Base-by-base conservation (phyloP, 2,888 invertebrate species). In the Latrodectus elegans region DNA sequence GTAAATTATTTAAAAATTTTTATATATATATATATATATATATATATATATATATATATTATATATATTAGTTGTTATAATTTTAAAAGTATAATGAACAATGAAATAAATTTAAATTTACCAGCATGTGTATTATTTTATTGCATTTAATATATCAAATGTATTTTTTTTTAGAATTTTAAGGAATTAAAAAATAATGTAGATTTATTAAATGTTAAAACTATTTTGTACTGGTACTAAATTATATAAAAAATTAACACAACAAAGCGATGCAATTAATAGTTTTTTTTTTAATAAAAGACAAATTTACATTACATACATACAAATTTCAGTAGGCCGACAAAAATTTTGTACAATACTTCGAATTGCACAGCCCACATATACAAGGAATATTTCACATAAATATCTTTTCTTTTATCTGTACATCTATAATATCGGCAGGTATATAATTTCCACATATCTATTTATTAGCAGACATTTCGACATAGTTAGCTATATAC, bases 221-320 rank as follows among this genome's bases (percentile, higher is more conserved):
- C 4, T 38, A 6, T 38, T 0, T 6, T 6, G 38, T 38, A 2
- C 3, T 38, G 38, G 1, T 38, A 6, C 1, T 6, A 1, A 78
- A 14, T 73, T 17, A 22, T 6, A n/a, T n/a, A n/a, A 65, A 64
- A 11, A 12, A 79, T 55, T 49, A 11, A 71, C 26, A 11, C 49
- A 22, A 64, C 26, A 51, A 14, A n/a, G 22, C 26, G 60, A 53
- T 55, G 75, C 68, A 75, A 82, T 82, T 74, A 75, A 75, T 70
- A 82, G 53, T 75, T 86, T 83, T 86, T 86, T 86, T 84, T 86
- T 87, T 87, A 87, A 87, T 87, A 87, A 87, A 87, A 87, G 86
- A 87, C 86, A 81, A 55, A 64, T 11, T 76, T 71, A 86, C 85
- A 86, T 38, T 86, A 85, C 85, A 85, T 86, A 86, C 80, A 80